Evolutionary conservation across 2,797 vertebrate species (phyloP), one percentile per base, ranked within the genome.

Genomic region (Coreius guichenoti): DNA sequence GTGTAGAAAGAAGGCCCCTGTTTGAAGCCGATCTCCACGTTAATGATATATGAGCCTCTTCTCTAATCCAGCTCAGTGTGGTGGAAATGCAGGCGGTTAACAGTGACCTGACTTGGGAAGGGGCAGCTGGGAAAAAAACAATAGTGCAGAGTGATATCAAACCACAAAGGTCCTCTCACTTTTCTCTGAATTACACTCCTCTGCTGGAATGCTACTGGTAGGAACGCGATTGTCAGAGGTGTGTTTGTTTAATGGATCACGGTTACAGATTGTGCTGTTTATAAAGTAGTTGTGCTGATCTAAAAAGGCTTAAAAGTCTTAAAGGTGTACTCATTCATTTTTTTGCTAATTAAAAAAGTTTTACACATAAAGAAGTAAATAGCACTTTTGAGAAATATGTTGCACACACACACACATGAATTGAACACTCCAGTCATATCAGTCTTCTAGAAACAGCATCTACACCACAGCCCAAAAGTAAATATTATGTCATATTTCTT

Each of bases 21-120:
- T 94, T 95, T 94, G 93, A 95, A 94, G 94, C 91, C 91, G 93
- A 93, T 93, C 92, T 94, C 94, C 91, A 92, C 86, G 92, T 94
- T 93, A 93, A 93, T 94, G 94, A 95, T 93, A 94, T 93, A 93
- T 90, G 93, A 94, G 91, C 88, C 80, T 86, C 86, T 75, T 88
- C 79, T 85, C 88, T 87, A 82, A 86, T 90, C 80, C 89, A 86
- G 88, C 88, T 80, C 87, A 82, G 89, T 89, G 90, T 89, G 89
- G 90, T 91, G 89, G 90, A 92, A 91, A 91, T 90, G 90, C 89
- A 80, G 84, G 84, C 81, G 80, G 87, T 87, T 72, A 86, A 90
- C 73, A 73, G 72, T 85, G 86, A 90, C 85, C 80, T 75, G 80
- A 82, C 61, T 77, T 65, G 79, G 69, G 91, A 91, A 73, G 82